Evolutionary conservation across 2,113 vertebrate species (phyloP).

Genomic region (Copsychus sechellarum): DNA sequence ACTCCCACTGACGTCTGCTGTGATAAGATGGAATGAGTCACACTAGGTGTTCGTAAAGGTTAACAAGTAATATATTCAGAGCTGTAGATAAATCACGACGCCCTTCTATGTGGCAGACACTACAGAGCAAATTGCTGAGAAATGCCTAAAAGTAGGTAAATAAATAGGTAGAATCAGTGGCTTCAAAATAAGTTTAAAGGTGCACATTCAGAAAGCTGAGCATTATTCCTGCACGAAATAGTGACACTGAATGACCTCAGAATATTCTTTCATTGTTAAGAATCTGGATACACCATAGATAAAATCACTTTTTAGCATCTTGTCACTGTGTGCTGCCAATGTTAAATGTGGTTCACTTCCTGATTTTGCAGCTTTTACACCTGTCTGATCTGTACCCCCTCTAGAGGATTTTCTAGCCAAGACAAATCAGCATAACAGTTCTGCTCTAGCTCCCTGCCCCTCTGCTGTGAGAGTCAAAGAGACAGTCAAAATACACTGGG

Average conservation of each 20-base stretch:
- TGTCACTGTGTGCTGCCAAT: neutral
- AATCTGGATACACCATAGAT: neutral
- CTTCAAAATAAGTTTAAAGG: conserved; percentile 22
- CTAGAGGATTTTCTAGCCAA: neutral
- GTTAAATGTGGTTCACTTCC: neutral
- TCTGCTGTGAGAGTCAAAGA: neutral
- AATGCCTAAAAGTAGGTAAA: conserved; percentile 44
- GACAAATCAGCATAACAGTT: neutral
- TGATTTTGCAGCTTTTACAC: neutral
- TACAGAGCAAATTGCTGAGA: conserved; percentile 21
- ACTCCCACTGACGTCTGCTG: conserved; percentile 61
- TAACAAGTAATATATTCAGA: conserved; percentile 66
- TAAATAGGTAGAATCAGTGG: conserved; percentile 15
- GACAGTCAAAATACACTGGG: neutral
- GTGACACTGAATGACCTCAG: neutral
- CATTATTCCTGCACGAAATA: neutral
- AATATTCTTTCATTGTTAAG: neutral
- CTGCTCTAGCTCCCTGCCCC: neutral
- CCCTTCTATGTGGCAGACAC: conserved; percentile 43
- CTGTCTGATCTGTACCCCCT: neutral
- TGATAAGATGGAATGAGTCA: conserved; percentile 68
- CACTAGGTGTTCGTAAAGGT: conserved; percentile 65
- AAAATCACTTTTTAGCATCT: neutral
- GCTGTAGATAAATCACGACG: conserved; percentile 45
- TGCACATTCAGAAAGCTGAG: neutral